Evolutionary conservation across 2,888 invertebrate genomes (phyloP), one percentile per base, ranked within the genome.

Genomic region (Rhamnusium bicolor): DNA sequence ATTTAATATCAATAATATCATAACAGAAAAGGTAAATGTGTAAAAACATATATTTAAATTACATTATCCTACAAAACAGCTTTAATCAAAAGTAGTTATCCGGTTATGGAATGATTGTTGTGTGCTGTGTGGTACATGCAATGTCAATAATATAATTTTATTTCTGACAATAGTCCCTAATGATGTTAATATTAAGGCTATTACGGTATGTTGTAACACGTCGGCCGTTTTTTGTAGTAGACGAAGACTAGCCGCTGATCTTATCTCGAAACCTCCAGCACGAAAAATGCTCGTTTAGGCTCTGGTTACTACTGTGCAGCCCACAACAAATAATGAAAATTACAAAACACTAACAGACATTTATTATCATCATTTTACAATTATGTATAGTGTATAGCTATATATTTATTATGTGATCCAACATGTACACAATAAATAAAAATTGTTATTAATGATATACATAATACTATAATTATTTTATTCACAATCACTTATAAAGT

Each of bases 121-220:
- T 65, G 74, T 72, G 70, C 70, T 72, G 76, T 74, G 75, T 72
- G 63, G 71, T 77, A 76, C 65, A 72, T 51, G 72, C 77, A 78
- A 78, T 73, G 65, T 69, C 69, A 71, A 76, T 81, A 82, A 83
- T 79, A 80, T 80, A 78, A 80, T 81, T 82, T 82, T 80, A 82
- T 83, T 80, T 79, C 79, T 69, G 75, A 83, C 82, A 82, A 83
- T 83, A 72, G 78, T 69, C 74, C 66, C 77, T 83, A 83, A 84
- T 82, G 82, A 82, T 82, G 81, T 79, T 82, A 82, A 84, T 84
- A 81, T 80, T 79, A 76, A 78, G 81, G 77, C 78, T 80, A 81
- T 81, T 82, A 80, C 77, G 75, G 76, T 77, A 75, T 81, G 79
- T 78, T 78, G 80, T 82, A 80, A 80, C 78, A 75, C 77, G 71